Evolutionary conservation across 1,140 invertebrate genomes (phyloP).

Genomic region (Stegodyphus dumicola): DNA sequence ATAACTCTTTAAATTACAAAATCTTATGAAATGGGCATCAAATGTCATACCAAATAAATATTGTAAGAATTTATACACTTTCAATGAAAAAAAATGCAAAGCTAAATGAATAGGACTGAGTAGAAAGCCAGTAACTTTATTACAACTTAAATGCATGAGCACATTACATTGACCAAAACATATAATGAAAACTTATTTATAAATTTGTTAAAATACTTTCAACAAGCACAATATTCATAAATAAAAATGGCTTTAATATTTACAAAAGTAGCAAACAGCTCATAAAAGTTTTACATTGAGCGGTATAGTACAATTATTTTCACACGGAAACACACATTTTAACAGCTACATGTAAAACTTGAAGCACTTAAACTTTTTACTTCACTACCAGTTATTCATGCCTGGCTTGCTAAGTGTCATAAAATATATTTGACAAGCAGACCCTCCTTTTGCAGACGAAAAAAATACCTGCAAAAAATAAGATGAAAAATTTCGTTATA

Average conservation of each 20-base stretch:
- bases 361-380: conserved; percentile 49
- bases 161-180: conserved; percentile 40
- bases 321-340: conserved; percentile 36
- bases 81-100: not conserved
- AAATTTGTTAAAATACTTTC: conserved; percentile 61
- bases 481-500: not conserved
- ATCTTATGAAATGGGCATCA: too few relatives aligned
- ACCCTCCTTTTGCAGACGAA: conserved; percentile 97
- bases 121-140: conserved; percentile 55
- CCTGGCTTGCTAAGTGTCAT: conserved; percentile 99
- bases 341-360: conserved; percentile 58
- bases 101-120: too few relatives aligned
- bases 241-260: conserved; percentile 61
- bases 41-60: not conserved
- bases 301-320: conserved; percentile 56
- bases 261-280: conserved; percentile 61
- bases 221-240: conserved; percentile 59
- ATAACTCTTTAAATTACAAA: too few relatives aligned
- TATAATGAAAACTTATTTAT: conserved; percentile 53
- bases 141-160: conserved; percentile 48
- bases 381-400: conserved; percentile 94
- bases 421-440: conserved; percentile 99
- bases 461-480: conserved; percentile 87
- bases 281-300: conserved; percentile 56
- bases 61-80: not conserved